Conservation (phyloP, 2,113 vertebrate species). For the Bungarus multicinctus region DNA sequence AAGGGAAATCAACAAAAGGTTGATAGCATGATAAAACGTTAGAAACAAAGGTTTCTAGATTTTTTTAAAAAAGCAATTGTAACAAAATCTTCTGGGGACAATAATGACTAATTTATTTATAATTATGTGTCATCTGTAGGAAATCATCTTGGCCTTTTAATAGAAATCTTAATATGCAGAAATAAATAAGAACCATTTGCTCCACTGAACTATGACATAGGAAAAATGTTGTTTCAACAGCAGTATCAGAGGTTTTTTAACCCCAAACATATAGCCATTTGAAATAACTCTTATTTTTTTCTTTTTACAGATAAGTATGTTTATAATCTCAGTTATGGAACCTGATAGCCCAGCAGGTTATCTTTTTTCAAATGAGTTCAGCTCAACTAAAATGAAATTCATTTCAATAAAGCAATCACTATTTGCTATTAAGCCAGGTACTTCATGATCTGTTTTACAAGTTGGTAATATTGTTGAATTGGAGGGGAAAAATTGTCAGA, state of each 20-base stretch:
- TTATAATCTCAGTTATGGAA: neutral
- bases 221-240: neutral
- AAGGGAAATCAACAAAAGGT: conserved; percentile 31
- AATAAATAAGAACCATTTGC: conserved; percentile 22
- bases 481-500: neutral
- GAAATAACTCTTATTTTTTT: neutral
- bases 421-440: neutral
- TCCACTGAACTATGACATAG: neutral
- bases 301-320: neutral
- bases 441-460: neutral
- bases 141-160: conserved; percentile 47
- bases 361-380: neutral
- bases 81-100: conserved; percentile 51
- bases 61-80: conserved; percentile 29
- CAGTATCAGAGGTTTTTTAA: neutral
- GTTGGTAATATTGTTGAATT: neutral
- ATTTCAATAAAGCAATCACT: neutral
- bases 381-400: neutral
- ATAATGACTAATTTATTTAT: conserved; percentile 54
- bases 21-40: conserved; percentile 44
- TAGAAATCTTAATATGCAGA: conserved; percentile 18
- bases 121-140: conserved; percentile 34
- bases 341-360: neutral
- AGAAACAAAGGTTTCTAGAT: conserved; percentile 5
- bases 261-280: neutral